phyloP scores from a whole-genome alignment of 2,113 vertebrate genomes.

The Hymenochirus boettgeri region DNA sequence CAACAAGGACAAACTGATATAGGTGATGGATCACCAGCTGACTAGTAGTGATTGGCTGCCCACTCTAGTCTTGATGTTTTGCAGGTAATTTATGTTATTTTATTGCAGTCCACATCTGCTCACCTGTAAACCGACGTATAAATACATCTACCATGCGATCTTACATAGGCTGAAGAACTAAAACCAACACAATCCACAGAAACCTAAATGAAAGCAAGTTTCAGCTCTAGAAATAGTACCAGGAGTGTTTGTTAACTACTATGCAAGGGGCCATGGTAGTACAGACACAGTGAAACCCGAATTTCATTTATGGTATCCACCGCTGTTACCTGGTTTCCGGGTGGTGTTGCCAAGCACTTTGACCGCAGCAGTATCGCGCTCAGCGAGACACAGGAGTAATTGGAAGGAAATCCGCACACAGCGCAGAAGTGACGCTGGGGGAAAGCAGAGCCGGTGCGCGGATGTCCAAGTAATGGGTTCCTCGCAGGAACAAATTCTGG shows the following conservation, averaged over 20 bases:
- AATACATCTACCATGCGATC: no score
- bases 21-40: no score
- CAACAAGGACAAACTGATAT: no score
- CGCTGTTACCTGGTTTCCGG: constrained; percentile 58
- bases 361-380: constrained; percentile 70
- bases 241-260: neutral
- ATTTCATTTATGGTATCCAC: no score
- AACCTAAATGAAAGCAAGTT: neutral
- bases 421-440: constrained; percentile 81
- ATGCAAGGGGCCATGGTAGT: neutral
- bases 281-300: neutral
- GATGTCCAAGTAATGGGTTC: constrained; percentile 70
- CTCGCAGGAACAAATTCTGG: constrained; percentile 58
- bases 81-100: no score
- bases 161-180: no score
- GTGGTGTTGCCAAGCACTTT: constrained; percentile 71
- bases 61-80: no score
- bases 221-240: neutral
- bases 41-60: no score
- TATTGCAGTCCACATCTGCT: no score
- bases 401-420: constrained; percentile 79
- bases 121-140: no score
- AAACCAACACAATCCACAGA: neutral
- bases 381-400: constrained; percentile 80
- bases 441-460: constrained; percentile 65